Base-by-base conservation (phyloP, 2,113 vertebrate genomes). In the Laticauda laticaudata region DNA sequence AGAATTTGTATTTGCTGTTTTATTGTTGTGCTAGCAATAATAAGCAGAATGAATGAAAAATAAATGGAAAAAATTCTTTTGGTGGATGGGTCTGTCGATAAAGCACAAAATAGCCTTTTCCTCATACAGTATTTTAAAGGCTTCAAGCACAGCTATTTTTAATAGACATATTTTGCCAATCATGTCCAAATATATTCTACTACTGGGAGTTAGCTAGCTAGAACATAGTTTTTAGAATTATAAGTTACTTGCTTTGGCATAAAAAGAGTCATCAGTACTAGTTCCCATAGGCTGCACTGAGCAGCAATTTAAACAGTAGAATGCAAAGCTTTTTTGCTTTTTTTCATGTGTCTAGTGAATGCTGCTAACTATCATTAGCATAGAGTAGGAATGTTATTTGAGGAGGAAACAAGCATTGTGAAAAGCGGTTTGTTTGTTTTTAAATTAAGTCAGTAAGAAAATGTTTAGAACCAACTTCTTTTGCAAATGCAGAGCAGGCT, bases 1-100 rank as follows among this genome's bases (percentile, higher is more conserved):
- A 97, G 55, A 96, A 97, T 96, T 96, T 96, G 92, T 95, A 97
- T 97, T 97, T 97, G 92, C 64, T 93, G 96, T 95, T 96, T 96
- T 92, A 96, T 92, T 97, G 94, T 39, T 69, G 29, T 97, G 94
- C 92, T 97, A 86, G 89, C 96, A 94, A 96, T 97, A 95, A 97
- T 97, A 94, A 96, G 92, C 91, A 94, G 88, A 97, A 96, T 7
- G 0, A 97, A 97, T 93, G 90, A 89, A 93, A 97, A 97, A 96
- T 95, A 95, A 55, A 87, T 94, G 88, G 54, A 97, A 97, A 97
- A 96, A 91, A 87, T 96, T 97, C 91, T 97, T 97, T 96, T 97
- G 94, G 92, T 95, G 96, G 90, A 95, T 97, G 97, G 96, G 92
- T 90, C 92, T 94, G 96, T 97, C 96, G 96, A 96, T 95, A 96